A percentile compares a stretch with the other conserved stretches of the same genome.
Conservation (phyloP, 2,888 invertebrate genomes). For the Harpagoxenus sublaevis region DNA sequence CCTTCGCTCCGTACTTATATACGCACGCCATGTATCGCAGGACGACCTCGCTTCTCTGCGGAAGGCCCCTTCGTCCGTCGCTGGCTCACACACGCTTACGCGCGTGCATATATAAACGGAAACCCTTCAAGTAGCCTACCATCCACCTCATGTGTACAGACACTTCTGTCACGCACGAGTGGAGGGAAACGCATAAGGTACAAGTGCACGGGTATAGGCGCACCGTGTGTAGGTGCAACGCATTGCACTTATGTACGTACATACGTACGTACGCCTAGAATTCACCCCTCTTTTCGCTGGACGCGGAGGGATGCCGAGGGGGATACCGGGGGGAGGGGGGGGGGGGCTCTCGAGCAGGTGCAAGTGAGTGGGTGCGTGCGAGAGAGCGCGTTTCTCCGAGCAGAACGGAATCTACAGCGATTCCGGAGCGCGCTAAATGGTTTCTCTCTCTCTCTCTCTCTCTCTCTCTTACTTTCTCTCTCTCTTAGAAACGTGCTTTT, state of each 20-base stretch:
- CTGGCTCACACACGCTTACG: slow-evolving; percentile 72
- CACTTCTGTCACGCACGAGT: slow-evolving; percentile 65
- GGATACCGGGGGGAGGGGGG: slow-evolving; percentile 50
- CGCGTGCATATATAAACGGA: slow-evolving; percentile 85
- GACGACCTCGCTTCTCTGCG: slow-evolving; percentile 41
- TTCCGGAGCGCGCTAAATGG: slow-evolving; percentile 4
- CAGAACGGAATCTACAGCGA: slow-evolving; percentile 75
- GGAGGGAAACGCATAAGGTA: slow-evolving; percentile 72
- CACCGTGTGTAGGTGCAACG: slow-evolving; percentile 66
- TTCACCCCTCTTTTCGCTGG: slow-evolving; percentile 77
- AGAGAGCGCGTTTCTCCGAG: slow-evolving; percentile 79
- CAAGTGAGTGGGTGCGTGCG: slow-evolving; percentile 79
- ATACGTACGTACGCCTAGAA: slow-evolving; percentile 79
- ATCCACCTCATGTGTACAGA: slow-evolving; percentile 70
- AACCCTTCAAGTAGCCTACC: slow-evolving; percentile 84
- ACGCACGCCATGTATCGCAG: slow-evolving; percentile 26
- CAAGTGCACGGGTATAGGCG: slow-evolving; percentile 72
- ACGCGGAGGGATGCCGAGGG: slow-evolving; percentile 57
- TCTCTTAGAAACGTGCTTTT: background rate
- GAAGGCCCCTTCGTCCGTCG: slow-evolving; percentile 26
- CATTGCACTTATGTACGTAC: slow-evolving; percentile 60
- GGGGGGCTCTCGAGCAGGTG: slow-evolving; percentile 76
- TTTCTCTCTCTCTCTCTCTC: background rate
- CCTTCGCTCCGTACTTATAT: slow-evolving; percentile 2
- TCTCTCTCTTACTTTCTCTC: background rate